Percentiles rank a stretch among this genome's conserved stretches.
These are phyloP conservation scores for Garrulus glandarius DNA, from an alignment of 2,797 vertebrate genomes.

Conservation along the genomic window DNA sequence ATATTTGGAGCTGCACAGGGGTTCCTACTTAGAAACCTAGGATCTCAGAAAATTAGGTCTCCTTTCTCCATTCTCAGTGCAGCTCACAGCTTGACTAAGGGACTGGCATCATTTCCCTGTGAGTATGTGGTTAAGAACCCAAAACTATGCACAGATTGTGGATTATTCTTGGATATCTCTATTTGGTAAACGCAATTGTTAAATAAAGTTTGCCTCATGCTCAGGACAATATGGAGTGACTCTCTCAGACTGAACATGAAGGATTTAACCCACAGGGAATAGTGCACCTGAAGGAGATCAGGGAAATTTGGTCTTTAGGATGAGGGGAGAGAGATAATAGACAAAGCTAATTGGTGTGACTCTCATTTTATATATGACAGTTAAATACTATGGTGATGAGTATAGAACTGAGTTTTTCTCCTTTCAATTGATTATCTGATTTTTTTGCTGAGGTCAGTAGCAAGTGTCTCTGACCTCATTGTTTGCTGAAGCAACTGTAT, in stretches of 20 bases:
- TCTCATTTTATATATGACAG: neutral
- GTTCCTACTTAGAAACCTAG: neutral
- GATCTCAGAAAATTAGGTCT: neutral
- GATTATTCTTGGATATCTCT: neutral
- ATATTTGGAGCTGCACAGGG: neutral
- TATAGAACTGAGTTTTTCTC: neutral
- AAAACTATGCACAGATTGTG: neutral
- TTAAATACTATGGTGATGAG: conserved; percentile 28
- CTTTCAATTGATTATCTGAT: conserved; percentile 57
- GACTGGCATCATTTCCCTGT: neutral
- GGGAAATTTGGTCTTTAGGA: neutral
- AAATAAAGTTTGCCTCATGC: neutral
- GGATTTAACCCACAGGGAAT: neutral
- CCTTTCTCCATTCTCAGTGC: neutral
- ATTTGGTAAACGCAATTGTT: neutral
- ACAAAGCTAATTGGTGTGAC: conserved; percentile 20
- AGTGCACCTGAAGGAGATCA: neutral
- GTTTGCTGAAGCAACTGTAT: conserved; percentile 29
- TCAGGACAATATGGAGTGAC: neutral
- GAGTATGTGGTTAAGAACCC: neutral
- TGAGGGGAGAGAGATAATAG: neutral
- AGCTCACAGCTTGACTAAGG: neutral
- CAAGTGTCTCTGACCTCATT: conserved; percentile 52
- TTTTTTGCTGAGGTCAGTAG: conserved; percentile 45
- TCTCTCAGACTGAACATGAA: neutral